A percentile compares a stretch with the other conserved stretches of the same genome.
phyloP scores from a whole-genome alignment of 2,113 vertebrate species.

The Cervus canadensis region DNA sequence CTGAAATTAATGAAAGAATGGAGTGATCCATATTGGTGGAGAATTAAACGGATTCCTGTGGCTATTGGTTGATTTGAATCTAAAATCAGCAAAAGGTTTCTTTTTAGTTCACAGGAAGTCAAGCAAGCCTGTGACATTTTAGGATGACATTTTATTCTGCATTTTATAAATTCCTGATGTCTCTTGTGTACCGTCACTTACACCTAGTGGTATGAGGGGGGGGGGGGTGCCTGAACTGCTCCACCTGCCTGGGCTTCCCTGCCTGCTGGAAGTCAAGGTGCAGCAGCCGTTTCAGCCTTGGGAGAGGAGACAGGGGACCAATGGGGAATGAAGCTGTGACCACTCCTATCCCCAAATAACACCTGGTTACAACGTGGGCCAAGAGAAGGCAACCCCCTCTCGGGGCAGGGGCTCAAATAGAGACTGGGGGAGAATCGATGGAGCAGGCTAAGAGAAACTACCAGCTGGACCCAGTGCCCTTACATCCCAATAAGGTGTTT shows the following conservation, averaged over 20 bases:
- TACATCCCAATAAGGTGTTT: no score
- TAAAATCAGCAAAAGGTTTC: not conserved
- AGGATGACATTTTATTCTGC: not conserved
- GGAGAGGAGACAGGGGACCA: not conserved
- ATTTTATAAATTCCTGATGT: not conserved
- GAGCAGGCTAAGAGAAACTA: no score
- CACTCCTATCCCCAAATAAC: not conserved
- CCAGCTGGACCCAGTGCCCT: no score
- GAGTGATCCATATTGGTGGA: accelerated
- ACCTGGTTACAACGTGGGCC: not conserved
- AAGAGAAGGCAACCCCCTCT: not conserved
- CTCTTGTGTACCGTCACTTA: not conserved
- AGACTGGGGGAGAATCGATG: not conserved
- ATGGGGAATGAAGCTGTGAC: not conserved
- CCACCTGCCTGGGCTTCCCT: not conserved
- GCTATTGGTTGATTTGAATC: not conserved
- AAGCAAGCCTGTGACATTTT: not conserved
- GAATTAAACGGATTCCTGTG: not conserved
- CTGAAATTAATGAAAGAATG: not conserved
- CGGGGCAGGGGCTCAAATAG: accelerated
- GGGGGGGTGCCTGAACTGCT: not conserved
- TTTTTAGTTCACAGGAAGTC: not conserved
- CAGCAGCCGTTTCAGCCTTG: not conserved
- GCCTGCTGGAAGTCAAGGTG: not conserved
- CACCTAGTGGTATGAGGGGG: no score